These are phyloP conservation scores for Ophion slaviceki DNA, from an alignment of 2,888 invertebrate species.

Conservation along the genomic window DNA sequence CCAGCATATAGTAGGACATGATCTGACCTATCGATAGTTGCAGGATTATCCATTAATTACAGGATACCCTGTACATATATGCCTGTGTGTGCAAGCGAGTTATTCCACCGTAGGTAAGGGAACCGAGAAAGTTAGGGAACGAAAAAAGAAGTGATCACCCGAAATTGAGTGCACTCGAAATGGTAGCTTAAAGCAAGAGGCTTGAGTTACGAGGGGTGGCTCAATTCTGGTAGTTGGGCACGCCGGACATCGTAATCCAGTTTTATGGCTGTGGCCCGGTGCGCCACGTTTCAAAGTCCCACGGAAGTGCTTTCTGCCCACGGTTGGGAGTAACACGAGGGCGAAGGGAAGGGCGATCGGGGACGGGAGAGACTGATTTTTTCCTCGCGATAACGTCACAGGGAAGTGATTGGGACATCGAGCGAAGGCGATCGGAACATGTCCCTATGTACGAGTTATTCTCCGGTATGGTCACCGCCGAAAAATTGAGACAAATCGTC, in stretches of 20 bases:
- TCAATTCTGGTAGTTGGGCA: constrained; percentile 35
- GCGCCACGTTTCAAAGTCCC: constrained; percentile 31
- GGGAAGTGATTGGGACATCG: constrained; percentile 46
- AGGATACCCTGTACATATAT: too few relatives aligned
- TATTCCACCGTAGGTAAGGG: neutral
- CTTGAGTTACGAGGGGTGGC: constrained; percentile 45
- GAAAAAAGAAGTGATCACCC: neutral
- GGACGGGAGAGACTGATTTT: constrained; percentile 15
- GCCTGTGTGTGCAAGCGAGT: neutral
- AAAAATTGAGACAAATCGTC: neutral
- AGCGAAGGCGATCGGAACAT: neutral
- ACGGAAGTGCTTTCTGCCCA: constrained; percentile 36
- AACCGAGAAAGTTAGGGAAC: neutral
- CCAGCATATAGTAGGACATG: too few relatives aligned
- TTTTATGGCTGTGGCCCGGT: constrained; percentile 51
- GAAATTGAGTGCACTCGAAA: constrained; percentile 52
- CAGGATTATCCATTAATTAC: too few relatives aligned
- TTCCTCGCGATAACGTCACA: constrained; percentile 34
- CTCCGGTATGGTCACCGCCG: neutral
- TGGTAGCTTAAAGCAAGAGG: constrained; percentile 40
- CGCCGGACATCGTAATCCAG: constrained; percentile 52
- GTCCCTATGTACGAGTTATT: constrained; percentile 14
- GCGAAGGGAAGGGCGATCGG: neutral
- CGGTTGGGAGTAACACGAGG: neutral
- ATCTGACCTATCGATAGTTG: too few relatives aligned